These are phyloP conservation scores for Spinus pinus DNA, from an alignment of 2,797 vertebrate genomes.

Conservation along the genomic window DNA sequence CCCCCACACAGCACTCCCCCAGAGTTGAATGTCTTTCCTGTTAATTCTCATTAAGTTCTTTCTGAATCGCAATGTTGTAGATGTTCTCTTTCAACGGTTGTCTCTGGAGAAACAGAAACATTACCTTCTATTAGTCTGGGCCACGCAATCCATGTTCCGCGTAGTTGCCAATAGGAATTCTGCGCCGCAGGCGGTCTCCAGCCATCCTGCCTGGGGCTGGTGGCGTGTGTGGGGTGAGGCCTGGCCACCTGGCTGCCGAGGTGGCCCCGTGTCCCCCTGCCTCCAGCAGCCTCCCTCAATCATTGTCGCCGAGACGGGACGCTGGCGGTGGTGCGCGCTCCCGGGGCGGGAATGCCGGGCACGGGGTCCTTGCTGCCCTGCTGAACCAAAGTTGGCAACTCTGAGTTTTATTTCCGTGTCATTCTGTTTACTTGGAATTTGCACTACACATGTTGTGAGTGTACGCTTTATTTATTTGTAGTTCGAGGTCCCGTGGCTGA, in stretches of 20 bases:
- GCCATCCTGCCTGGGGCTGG: neutral
- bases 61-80: slow-evolving; percentile 33
- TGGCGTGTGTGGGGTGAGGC: neutral
- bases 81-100: slow-evolving; percentile 58
- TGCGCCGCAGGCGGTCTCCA: neutral
- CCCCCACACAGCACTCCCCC: neutral
- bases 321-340: neutral
- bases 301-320: slow-evolving; percentile 7
- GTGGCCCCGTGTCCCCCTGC: neutral
- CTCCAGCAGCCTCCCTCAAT: slow-evolving; percentile 36
- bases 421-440: slow-evolving; percentile 80
- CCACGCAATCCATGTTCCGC: slow-evolving; percentile 43
- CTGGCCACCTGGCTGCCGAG: neutral
- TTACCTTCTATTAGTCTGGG: slow-evolving; percentile 43
- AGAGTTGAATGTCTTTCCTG: slow-evolving; percentile 52
- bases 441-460: slow-evolving; percentile 74
- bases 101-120: neutral
- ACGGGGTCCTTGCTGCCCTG: neutral
- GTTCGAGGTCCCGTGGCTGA: slow-evolving; percentile 67
- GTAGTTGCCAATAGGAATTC: slow-evolving; percentile 65
- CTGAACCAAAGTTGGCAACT: slow-evolving; percentile 62
- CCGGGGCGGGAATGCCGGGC: neutral
- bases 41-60: slow-evolving; percentile 56
- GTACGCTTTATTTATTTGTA: slow-evolving; percentile 77
- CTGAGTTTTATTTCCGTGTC: slow-evolving; percentile 66